Evolutionary conservation across 2,888 invertebrate genomes (phyloP).

Genomic region (Leptopilina myrica): DNA sequence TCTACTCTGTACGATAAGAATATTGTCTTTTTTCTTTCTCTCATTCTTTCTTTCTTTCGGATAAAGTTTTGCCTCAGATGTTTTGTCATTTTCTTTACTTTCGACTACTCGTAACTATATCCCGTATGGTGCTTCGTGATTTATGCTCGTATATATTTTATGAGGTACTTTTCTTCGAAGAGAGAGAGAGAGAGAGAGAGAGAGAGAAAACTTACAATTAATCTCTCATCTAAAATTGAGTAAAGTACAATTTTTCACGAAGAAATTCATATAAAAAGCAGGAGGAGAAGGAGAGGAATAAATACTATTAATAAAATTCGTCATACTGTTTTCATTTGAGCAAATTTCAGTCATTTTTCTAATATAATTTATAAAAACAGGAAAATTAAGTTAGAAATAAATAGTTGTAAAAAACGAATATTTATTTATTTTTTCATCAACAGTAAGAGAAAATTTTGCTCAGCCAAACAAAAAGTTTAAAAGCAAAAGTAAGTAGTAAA

Average conservation of each 20-base stretch:
- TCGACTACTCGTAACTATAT: constrained; percentile 5
- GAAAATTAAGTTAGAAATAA: too few species aligned
- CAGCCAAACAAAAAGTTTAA: too few species aligned
- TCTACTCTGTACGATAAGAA: constrained; percentile 19
- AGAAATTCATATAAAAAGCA: not conserved
- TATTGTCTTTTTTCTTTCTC: not conserved
- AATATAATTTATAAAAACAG: too few species aligned
- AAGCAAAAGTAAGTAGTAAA: not conserved
- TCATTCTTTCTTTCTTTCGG: not conserved
- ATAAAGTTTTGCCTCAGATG: constrained; percentile 22
- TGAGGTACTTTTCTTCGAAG: constrained; percentile 3
- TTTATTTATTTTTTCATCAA: too few species aligned
- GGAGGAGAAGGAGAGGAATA: too few species aligned
- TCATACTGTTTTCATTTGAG: not conserved
- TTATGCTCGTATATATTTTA: constrained; percentile 26
- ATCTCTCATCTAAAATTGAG: constrained; percentile 17
- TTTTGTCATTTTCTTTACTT: constrained; percentile 21
- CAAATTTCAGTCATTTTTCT: not conserved
- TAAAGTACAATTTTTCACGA: not conserved
- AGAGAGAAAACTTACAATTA: not conserved
- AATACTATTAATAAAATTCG: not conserved
- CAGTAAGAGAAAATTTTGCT: too few species aligned
- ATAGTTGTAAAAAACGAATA: too few species aligned
- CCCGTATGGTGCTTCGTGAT: constrained; percentile 11
- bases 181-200: not conserved